These are phyloP conservation scores for Henricia sp. DNA, from an alignment of 53 echinoderm and acorn worm genomes.

Conservation along the genomic window DNA sequence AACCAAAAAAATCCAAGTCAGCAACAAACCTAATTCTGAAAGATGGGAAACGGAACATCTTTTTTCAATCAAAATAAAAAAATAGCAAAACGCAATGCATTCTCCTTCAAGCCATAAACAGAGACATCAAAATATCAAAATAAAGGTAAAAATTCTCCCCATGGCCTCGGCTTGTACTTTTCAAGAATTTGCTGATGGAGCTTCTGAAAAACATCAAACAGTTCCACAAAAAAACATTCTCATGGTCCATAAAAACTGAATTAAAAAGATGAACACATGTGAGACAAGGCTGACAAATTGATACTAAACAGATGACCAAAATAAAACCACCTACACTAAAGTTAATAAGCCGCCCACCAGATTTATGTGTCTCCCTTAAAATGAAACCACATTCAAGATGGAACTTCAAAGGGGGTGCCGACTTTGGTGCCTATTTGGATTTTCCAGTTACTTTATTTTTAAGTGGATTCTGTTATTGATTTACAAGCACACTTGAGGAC, in stretches of 20 bases:
- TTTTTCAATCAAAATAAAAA: too few species aligned
- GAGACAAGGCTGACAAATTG: conserved; percentile 44
- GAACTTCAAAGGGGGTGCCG: neutral
- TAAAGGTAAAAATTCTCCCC: too few species aligned
- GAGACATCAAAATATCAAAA: too few species aligned
- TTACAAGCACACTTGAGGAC: neutral
- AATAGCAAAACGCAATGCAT: too few species aligned
- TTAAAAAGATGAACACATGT: conserved; percentile 28
- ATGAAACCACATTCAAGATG: conserved; percentile 42
- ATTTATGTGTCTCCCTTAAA: conserved; percentile 47
- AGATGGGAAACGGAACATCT: too few species aligned
- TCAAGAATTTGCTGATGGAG: conserved; percentile 33
- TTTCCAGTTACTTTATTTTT: neutral
- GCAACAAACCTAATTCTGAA: too few species aligned
- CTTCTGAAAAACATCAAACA: neutral
- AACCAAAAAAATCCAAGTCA: too few species aligned
- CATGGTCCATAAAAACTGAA: conserved; percentile 2
- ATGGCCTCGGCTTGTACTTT: neutral
- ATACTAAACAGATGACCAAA: conserved; percentile 7
- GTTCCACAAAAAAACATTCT: neutral
- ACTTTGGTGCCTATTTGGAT: neutral
- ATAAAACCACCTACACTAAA: neutral
- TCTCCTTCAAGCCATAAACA: too few species aligned
- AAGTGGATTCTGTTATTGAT: neutral
- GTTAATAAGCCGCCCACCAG: conserved; percentile 14